Percentiles rank a stretch among this genome's conserved stretches.
These are phyloP conservation scores for Ecliptopera silaceata DNA, from an alignment of 2,888 invertebrate species.

Conservation along the genomic window DNA sequence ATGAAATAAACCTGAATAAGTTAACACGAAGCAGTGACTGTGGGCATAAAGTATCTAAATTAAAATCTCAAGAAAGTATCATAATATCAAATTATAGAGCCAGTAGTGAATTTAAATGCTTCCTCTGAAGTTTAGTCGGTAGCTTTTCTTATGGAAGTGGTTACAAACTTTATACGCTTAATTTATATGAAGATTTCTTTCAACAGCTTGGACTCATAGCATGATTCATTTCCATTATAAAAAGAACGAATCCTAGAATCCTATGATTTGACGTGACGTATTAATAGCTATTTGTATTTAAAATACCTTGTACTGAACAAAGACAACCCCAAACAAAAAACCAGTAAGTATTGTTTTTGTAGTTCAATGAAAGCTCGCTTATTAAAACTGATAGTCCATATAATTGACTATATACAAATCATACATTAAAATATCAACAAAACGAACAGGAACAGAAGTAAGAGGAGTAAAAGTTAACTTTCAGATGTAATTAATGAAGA, in stretches of 20 bases:
- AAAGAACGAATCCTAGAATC: conserved; percentile 6
- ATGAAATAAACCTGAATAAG: conserved; percentile 12
- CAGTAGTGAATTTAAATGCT: conserved; percentile 57
- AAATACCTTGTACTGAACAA: no score
- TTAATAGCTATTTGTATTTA: no score
- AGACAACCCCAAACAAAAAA: no score
- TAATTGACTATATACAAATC: not conserved
- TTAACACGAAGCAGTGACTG: conserved; percentile 21
- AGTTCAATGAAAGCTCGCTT: no score
- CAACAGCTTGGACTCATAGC: conserved; percentile 33
- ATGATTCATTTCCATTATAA: conserved; percentile 26
- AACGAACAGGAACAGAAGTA: conserved; percentile 64
- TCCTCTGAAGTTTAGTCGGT: conserved; percentile 53
- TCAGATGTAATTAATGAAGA: conserved; percentile 79
- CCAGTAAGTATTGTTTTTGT: no score
- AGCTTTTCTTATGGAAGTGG: conserved; percentile 50
- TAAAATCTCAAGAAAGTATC: conserved; percentile 32
- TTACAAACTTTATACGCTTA: conserved; percentile 62
- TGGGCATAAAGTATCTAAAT: conserved; percentile 22
- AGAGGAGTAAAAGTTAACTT: conserved; percentile 67
- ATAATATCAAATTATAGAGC: conserved; percentile 37
- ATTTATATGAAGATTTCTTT: conserved; percentile 73
- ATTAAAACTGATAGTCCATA: no score
- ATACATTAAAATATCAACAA: conserved; percentile 41
- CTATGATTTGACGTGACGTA: no score